Evolutionary conservation across 2,113 vertebrate species (phyloP).

Genomic region (Drymodes brunneopygia): DNA sequence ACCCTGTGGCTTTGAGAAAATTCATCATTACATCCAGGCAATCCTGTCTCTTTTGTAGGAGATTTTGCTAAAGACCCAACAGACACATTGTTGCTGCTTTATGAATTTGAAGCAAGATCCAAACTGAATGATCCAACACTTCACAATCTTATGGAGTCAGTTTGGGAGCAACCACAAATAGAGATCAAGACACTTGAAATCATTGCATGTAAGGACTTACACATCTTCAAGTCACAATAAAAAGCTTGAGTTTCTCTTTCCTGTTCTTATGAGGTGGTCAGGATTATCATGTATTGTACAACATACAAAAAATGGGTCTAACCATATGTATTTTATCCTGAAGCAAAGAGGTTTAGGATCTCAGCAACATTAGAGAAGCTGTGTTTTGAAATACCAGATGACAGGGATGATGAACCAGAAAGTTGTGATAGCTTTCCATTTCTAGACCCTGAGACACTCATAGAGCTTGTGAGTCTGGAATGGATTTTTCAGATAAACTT

Average conservation of each 20-base stretch:
- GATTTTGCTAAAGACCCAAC: conserved; percentile 77
- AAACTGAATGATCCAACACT: conserved; percentile 85
- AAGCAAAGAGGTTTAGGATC: neutral
- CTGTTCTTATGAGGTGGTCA: neutral
- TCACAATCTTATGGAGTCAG: conserved; percentile 76
- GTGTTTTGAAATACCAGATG: neutral
- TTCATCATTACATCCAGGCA: neutral
- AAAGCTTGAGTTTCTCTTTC: neutral
- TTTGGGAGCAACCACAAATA: conserved; percentile 80
- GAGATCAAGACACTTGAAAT: conserved; percentile 84
- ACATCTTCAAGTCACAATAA: neutral
- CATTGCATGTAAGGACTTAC: conserved; percentile 78
- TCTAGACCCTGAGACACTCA: neutral
- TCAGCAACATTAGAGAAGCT: neutral
- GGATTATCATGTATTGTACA: neutral
- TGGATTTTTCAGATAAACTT: neutral
- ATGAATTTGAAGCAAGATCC: conserved; percentile 88
- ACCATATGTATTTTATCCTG: neutral
- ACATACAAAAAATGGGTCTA: neutral
- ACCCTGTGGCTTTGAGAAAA: neutral
- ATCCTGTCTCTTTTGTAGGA: conserved; percentile 63
- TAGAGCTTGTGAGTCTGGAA: neutral
- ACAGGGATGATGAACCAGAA: neutral
- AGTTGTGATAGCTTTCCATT: neutral
- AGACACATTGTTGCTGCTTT: conserved; percentile 84